Evolutionary conservation across 2,888 invertebrate genomes (phyloP).

Genomic region (Anodontia alba): DNA sequence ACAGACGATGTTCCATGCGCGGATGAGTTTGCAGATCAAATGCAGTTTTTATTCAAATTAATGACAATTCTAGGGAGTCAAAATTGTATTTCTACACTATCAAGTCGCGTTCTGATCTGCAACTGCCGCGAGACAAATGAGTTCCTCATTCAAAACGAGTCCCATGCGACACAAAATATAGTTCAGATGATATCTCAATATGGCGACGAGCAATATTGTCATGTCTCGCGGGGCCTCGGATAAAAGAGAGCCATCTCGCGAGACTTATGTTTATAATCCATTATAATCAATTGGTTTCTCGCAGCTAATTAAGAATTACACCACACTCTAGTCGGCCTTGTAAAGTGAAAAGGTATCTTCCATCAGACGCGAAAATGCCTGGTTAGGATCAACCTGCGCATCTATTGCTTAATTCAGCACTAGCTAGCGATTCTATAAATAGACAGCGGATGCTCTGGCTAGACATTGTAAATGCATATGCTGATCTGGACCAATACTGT

Average conservation of each 20-base stretch:
- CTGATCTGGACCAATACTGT: too few species aligned
- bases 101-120: slow-evolving; percentile 31
- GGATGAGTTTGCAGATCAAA: slow-evolving; percentile 38
- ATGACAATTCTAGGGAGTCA: slow-evolving; percentile 52
- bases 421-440: too few species aligned
- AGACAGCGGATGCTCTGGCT: too few species aligned
- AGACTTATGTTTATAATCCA: slow-evolving; percentile 16
- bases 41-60: slow-evolving; percentile 47
- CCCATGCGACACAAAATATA: slow-evolving; percentile 28
- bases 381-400: too few species aligned
- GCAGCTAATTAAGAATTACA: slow-evolving; percentile 15
- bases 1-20: slow-evolving; percentile 30
- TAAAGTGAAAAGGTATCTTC: too few species aligned
- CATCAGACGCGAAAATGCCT: too few species aligned
- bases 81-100: slow-evolving; percentile 45
- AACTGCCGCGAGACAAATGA: slow-evolving; percentile 42
- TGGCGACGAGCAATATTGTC: slow-evolving; percentile 39
- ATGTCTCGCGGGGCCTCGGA: slow-evolving; percentile 38
- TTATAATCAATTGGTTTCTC: slow-evolving; percentile 12
- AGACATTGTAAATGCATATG: too few species aligned
- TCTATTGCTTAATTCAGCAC: too few species aligned
- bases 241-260: slow-evolving; percentile 4
- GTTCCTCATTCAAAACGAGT: slow-evolving; percentile 33
- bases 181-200: slow-evolving; percentile 38
- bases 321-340: not conserved